These are phyloP conservation scores for Dioctria rufipes DNA, from an alignment of 2,888 invertebrate genomes.

Conservation along the genomic window DNA sequence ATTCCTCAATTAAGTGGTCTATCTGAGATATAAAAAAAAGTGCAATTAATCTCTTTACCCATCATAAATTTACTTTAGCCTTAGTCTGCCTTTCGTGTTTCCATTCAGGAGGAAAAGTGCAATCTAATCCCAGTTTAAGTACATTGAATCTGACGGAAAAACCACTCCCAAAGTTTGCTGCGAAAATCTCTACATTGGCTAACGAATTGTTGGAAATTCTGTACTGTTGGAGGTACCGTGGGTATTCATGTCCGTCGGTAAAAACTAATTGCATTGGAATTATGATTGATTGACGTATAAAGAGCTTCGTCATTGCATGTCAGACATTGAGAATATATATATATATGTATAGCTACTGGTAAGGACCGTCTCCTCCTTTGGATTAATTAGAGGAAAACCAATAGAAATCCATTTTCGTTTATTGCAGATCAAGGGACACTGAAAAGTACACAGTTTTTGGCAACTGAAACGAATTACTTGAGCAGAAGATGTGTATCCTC, in stretches of 20 bases:
- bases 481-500: not conserved
- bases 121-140: constrained; percentile 31
- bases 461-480: not conserved
- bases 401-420: too few species aligned
- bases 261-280: constrained; percentile 45
- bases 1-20: constrained; percentile 40
- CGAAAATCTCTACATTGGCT: not conserved
- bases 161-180: not conserved
- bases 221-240: not conserved
- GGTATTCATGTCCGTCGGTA: not conserved
- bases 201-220: not conserved
- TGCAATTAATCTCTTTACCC: not conserved
- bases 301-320: constrained; percentile 6
- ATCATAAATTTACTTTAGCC: constrained; percentile 27
- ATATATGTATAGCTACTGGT: not conserved
- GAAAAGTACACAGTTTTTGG: not conserved
- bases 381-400: not conserved
- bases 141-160: not conserved
- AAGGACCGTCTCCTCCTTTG: not conserved
- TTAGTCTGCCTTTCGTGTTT: constrained; percentile 35
- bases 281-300: constrained; percentile 42
- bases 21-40: constrained; percentile 9
- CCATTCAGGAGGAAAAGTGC: constrained; percentile 37
- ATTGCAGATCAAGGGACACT: too few species aligned
- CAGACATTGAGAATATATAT: too few species aligned